A percentile compares a stretch with the other conserved stretches of the same genome.
Evolutionary conservation across 2,888 invertebrate genomes (phyloP).

Genomic region (Lamellibrachia columna): DNA sequence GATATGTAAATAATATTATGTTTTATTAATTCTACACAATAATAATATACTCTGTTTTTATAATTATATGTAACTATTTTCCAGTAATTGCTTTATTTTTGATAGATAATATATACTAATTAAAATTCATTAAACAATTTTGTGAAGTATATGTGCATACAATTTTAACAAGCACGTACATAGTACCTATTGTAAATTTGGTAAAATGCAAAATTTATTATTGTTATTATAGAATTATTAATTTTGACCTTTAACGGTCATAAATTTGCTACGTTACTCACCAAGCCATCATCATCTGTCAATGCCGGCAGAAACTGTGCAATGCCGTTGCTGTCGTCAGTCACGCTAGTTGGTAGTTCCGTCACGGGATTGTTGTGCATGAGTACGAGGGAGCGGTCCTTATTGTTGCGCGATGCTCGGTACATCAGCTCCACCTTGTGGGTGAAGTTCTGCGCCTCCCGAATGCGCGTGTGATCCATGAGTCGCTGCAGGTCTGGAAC

Average conservation of each 20-base stretch:
- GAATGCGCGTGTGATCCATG: slow-evolving; percentile 46
- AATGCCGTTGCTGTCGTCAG: background rate
- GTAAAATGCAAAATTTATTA: background rate
- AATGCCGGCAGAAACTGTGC: background rate
- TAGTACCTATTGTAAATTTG: background rate
- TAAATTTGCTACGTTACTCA: background rate
- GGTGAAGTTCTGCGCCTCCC: slow-evolving; percentile 48
- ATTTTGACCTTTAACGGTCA: background rate
- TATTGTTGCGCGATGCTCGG: slow-evolving; percentile 55
- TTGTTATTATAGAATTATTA: background rate
- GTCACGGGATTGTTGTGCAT: slow-evolving; percentile 59
- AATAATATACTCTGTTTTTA: no score
- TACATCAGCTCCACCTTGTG: slow-evolving; percentile 62
- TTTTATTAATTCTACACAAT: no score
- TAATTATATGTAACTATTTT: no score
- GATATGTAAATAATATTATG: no score
- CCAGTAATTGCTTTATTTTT: no score
- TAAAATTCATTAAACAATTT: no score
- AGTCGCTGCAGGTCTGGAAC: slow-evolving; percentile 56
- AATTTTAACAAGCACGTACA: background rate
- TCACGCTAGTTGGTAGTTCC: slow-evolving; percentile 37
- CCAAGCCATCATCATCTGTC: background rate
- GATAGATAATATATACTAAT: no score
- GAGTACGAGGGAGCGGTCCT: slow-evolving; percentile 57
- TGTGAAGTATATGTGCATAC: background rate